phyloP scores from a whole-genome alignment of 2,888 invertebrate species.

The Rhogogaster chlorosoma region DNA sequence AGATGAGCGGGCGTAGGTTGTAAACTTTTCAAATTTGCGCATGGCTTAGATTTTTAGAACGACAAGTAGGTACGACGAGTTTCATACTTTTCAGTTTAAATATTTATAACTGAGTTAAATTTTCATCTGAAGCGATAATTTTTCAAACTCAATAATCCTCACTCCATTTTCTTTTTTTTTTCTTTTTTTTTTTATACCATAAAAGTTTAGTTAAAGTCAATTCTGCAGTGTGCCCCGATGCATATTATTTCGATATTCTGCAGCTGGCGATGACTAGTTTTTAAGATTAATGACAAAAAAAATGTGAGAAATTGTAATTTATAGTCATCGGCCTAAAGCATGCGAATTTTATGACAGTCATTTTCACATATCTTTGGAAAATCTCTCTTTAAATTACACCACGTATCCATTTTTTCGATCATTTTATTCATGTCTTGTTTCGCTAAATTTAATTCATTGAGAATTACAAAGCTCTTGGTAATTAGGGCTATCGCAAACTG shows the following conservation, averaged over 20 bases:
- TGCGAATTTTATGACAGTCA: constrained; percentile 2
- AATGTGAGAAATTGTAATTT: background rate
- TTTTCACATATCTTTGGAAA: background rate
- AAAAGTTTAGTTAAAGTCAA: background rate
- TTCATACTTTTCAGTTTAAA: background rate
- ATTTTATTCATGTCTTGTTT: background rate
- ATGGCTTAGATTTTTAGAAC: background rate
- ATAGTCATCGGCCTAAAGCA: background rate
- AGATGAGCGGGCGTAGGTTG: background rate
- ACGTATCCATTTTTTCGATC: background rate
- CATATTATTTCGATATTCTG: background rate
- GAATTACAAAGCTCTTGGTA: background rate
- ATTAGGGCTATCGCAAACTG: background rate
- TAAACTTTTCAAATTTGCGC: constrained; percentile 8
- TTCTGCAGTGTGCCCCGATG: background rate
- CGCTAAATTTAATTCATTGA: background rate
- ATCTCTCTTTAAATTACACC: background rate
- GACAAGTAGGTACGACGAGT: background rate
- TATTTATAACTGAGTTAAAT: background rate
- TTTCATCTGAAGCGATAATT: constrained; percentile 6
- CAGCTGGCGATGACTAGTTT: background rate
- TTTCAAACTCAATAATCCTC: background rate
- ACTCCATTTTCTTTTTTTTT: background rate
- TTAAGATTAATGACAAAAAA: background rate
- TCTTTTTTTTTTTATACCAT: background rate